These are phyloP conservation scores for Pachymerium ferrugineum DNA, from an alignment of 2,888 invertebrate genomes.

Conservation along the genomic window DNA sequence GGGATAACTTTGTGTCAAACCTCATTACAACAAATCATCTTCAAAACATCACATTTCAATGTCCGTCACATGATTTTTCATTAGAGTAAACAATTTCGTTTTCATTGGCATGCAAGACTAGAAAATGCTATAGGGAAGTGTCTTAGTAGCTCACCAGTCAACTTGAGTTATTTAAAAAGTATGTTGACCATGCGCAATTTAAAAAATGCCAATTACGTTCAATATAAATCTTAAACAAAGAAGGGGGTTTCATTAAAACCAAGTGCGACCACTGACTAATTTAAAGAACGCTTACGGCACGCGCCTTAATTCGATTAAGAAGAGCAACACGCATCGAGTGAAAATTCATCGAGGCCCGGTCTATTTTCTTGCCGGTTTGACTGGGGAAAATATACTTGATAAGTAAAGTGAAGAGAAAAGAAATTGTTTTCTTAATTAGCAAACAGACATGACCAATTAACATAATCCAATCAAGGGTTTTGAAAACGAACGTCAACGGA, in stretches of 20 bases:
- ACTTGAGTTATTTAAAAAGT: no score
- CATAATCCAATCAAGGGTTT: constrained; percentile 12
- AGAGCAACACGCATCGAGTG: not conserved
- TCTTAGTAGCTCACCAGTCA: no score
- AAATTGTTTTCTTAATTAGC: constrained; percentile 20
- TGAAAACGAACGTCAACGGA: constrained; percentile 17
- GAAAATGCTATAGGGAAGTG: no score
- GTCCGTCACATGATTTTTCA: no score
- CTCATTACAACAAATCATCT: not conserved
- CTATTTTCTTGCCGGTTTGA: not conserved
- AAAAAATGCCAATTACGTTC: no score
- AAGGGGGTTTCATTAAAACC: constrained; percentile 11
- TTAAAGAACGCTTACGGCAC: constrained; percentile 1
- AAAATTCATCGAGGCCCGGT: constrained; percentile 3
- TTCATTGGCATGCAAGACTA: no score
- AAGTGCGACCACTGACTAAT: not conserved
- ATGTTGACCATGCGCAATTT: no score
- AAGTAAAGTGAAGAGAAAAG: not conserved
- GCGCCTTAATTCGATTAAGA: constrained; percentile 7
- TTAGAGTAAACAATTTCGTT: no score
- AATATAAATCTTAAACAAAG: no score
- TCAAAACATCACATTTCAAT: no score
- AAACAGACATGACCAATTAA: constrained; percentile 8
- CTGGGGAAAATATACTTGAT: not conserved
- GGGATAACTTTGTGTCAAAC: not conserved